These are phyloP conservation scores for Cybosia mesomella DNA, from an alignment of 2,888 invertebrate species.

Conservation along the genomic window DNA sequence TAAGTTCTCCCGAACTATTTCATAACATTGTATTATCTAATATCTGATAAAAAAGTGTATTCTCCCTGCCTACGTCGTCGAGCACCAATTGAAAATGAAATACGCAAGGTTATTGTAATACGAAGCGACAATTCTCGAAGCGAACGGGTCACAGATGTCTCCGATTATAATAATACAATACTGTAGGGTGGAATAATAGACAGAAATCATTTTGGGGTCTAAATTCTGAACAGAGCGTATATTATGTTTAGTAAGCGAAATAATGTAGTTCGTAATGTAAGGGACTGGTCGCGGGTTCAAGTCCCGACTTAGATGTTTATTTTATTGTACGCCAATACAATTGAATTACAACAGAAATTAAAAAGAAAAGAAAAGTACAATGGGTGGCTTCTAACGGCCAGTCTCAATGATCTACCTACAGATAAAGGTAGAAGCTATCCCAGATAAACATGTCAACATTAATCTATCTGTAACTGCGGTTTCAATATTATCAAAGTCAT, in stretches of 20 bases:
- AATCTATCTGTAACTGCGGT: too few relatives aligned
- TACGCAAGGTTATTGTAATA: slow-evolving; percentile 53
- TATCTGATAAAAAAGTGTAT: slow-evolving; percentile 51
- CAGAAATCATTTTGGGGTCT: slow-evolving; percentile 44
- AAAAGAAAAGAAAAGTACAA: too few relatives aligned
- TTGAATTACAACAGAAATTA: too few relatives aligned
- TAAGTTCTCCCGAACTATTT: slow-evolving; percentile 39
- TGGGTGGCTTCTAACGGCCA: too few relatives aligned
- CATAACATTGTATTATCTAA: slow-evolving; percentile 49
- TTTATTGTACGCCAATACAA: too few relatives aligned
- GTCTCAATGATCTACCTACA: too few relatives aligned
- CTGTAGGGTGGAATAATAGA: slow-evolving; percentile 52
- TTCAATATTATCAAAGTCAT: too few relatives aligned
- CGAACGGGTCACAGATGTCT: slow-evolving; percentile 66
- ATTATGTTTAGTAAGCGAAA: slow-evolving; percentile 8
- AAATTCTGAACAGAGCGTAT: slow-evolving; percentile 34
- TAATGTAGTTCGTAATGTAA: neutral
- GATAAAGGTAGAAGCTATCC: too few relatives aligned
- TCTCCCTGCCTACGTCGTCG: slow-evolving; percentile 28
- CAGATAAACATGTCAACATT: too few relatives aligned
- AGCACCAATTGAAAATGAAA: slow-evolving; percentile 53
- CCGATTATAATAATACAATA: slow-evolving; percentile 66
- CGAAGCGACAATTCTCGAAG: slow-evolving; percentile 63
- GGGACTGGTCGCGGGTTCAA: too few relatives aligned
- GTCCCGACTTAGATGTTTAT: too few relatives aligned